Base-by-base conservation (phyloP, 1,140 invertebrate genomes). In the Campoletis sonorensis region DNA sequence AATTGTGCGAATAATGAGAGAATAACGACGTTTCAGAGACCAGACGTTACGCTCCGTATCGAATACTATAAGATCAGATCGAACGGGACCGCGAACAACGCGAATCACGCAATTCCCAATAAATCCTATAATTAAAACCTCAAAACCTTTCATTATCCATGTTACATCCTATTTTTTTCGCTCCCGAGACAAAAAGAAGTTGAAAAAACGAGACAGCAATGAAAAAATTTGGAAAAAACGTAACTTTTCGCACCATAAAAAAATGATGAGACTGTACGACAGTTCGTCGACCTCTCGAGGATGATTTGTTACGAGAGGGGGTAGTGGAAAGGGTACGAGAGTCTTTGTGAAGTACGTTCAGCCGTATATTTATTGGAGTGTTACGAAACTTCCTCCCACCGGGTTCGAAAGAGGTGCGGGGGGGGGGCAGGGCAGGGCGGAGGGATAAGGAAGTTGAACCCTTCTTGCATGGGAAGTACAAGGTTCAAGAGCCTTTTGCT, bases 401-500 rank as follows among this genome's bases (percentile, higher is more conserved):
- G 2, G 5, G 40, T 45, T 33, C 30, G 5, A 13, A 45, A 45
- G 40, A 45, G 13, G 13, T 0, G 8, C 5, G 11, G 2, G 11
- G 40, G 40, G 11, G 11, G 3, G 40, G 40, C 40, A 13, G 1
- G 40, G 40, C 4, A 10, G 37, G 13, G 40, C 1, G 61, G 13
- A 54, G 51, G 23, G 61, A n/a, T n/a, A n/a, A n/a, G 67, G 67
- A n/a, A 70, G 30, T 33, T 70, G 67, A 70, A 70, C 30, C 30
- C 30, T 70, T 5, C 30, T 33, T 70, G 67, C 30, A 33, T 33
- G n/a, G 27, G 67, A 70, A 70, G 67, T 70, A 70, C 27, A 70
- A 33, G 67, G 67, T 70, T 70, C 67, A 70, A 70, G 67, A 30
- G 67, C 67, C 67, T 70, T 33, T 16, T 33, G 23, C 67, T 33